phyloP scores from a whole-genome alignment of 2,888 invertebrate genomes.

The Trileptium ribeirensis region DNA sequence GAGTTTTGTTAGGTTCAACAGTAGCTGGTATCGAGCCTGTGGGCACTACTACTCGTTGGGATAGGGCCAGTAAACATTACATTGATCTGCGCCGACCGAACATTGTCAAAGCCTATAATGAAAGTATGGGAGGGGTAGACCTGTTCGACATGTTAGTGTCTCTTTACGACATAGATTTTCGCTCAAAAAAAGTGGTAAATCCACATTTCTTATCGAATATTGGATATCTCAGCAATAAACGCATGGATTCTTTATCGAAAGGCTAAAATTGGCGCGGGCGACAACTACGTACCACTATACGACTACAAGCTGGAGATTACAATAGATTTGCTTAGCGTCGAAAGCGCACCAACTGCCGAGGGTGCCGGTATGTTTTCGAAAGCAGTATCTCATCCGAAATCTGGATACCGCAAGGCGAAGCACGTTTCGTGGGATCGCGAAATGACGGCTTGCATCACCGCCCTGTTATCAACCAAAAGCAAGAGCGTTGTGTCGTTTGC shows the following conservation, averaged over 20 bases:
- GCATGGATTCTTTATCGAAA: slow-evolving; percentile 32
- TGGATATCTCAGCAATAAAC: slow-evolving; percentile 37
- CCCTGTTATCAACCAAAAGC: no score
- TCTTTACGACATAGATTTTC: slow-evolving; percentile 42
- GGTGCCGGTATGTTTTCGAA: no score
- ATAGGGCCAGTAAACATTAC: slow-evolving; percentile 12
- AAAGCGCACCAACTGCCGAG: no score
- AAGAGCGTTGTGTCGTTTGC: no score
- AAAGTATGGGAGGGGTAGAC: slow-evolving; percentile 46
- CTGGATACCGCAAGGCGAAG: no score
- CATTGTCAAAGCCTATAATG: slow-evolving; percentile 33
- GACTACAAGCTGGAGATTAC: not conserved
- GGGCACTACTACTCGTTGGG: slow-evolving; percentile 40
- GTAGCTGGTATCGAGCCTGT: slow-evolving; percentile 37
- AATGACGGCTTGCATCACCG: no score
- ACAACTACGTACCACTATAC: no score
- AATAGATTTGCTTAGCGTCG: not conserved
- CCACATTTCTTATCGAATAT: slow-evolving; percentile 39
- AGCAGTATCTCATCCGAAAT: no score
- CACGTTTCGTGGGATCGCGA: no score
- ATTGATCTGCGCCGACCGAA: slow-evolving; percentile 17
- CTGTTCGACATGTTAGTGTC: slow-evolving; percentile 43
- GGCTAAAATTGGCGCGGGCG: not conserved
- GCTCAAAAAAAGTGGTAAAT: slow-evolving; percentile 41
- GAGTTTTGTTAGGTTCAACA: slow-evolving; percentile 42